A percentile compares a stretch with the other conserved stretches of the same genome.
Conservation (phyloP, 1,140 invertebrate species). For the Drosophila bipectinata region DNA sequence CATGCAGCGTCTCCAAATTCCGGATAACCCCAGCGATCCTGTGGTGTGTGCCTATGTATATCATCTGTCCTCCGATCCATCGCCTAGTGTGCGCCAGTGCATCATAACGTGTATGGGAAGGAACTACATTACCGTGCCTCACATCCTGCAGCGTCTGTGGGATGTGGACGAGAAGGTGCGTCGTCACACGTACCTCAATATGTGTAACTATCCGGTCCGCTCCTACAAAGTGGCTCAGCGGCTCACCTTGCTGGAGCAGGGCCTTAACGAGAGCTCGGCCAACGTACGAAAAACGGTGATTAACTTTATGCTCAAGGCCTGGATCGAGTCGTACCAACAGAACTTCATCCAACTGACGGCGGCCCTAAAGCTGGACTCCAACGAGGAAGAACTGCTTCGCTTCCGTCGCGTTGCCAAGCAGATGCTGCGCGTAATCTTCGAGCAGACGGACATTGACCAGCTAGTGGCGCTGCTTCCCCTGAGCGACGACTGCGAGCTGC, state of each 20-base stretch:
- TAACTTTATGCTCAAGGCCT: constrained; percentile 86
- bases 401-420: constrained; percentile 78
- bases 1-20: constrained; percentile 92
- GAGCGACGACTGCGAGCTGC: constrained; percentile 70
- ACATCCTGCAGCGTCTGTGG: constrained; percentile 88
- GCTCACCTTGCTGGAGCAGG: constrained; percentile 87
- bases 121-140: constrained; percentile 87
- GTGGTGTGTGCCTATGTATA: constrained; percentile 92
- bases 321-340: constrained; percentile 87
- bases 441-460: constrained; percentile 37
- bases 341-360: constrained; percentile 87
- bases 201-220: constrained; percentile 88
- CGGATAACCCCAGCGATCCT: constrained; percentile 89
- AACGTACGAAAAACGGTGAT: constrained; percentile 84
- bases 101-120: constrained; percentile 88
- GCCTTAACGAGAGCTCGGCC: constrained; percentile 88
- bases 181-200: constrained; percentile 89
- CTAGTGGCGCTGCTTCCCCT: constrained; percentile 58
- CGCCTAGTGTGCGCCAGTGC: constrained; percentile 88
- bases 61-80: constrained; percentile 91
- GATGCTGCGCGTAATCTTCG: constrained; percentile 81
- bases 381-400: constrained; percentile 82
- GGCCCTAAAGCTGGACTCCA: constrained; percentile 87
- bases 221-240: constrained; percentile 89
- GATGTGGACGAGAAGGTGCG: constrained; percentile 91